Base-by-base conservation (phyloP, 2,888 invertebrate genomes). In the Nesidiocoris tenuis region DNA sequence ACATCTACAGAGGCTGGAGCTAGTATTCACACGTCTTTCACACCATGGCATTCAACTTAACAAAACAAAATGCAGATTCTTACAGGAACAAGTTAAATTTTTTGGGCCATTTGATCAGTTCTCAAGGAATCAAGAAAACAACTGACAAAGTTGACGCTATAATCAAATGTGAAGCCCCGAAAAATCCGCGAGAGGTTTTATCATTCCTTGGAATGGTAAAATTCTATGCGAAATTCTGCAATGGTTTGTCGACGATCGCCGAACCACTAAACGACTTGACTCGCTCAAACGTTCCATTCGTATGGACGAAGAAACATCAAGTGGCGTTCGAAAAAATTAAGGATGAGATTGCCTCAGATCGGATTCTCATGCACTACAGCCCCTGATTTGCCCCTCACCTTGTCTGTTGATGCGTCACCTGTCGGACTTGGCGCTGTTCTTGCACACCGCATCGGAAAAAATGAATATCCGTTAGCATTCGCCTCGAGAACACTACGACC, bases 321-420 rank as follows among this genome's bases (percentile, higher is more conserved):
- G 9, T 5, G 2, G 18, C 21, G 5, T 68, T 68, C 5, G 25
- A 59, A 1, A 39, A 23, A 18, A 75, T 75, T 7, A 75, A 75
- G 19, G 9, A 25, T n/a, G 67, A 61, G 39, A 59, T 75, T 21
- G 17, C 61, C 7, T 59, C 59, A 7, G 57, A 67, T 12, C 19
- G 59, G n/a, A 59, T 61, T 22, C 67, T 59, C 23, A 57, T 67
- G 17, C 59, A 59, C 25, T 75, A 67, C 39, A 23, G 21, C 24
- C 56, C 56, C 5, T 7, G 24, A 54, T 2, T 57, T 75, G 18
- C 59, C 67, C 5, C 22, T 75, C 3, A 25, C 67, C 1, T 39
- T 75, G 17, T 67, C 75, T 23, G 54, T 39, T 18, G 74, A 74
- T 55, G 74, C 74, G 18, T 74, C 74, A 23, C 74, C 74, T 9